Base-by-base conservation (phyloP, 2,888 invertebrate species). In the Pseudococcus viburni region DNA sequence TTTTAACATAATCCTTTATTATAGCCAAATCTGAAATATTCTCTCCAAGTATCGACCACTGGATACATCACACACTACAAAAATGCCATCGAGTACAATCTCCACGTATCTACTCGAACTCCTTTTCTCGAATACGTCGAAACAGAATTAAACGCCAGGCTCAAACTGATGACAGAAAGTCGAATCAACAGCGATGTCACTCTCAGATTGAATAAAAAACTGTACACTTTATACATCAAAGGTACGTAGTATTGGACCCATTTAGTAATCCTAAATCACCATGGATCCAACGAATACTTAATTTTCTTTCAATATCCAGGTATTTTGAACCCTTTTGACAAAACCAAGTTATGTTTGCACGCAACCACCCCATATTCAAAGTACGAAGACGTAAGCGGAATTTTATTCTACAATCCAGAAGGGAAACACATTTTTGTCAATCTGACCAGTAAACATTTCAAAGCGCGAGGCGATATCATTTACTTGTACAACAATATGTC, bases 331-430 rank as follows among this genome's bases (percentile, higher is more conserved):
- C 94, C 94, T 83, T 92, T 96, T 33, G 95, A 95, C 0, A 95
- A 96, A 91, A 96, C 95, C 89, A 95, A 95, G 94, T 91, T 96
- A 1, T 93, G 93, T 0, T 93, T 96, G 22, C 96, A 96, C 91
- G 93, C 96, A 5, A 96, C 95, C 0, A 95, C 96, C 4, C 95
- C 96, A 0, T 92, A 95, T 84, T 94, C 95, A 85, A 94, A 94
- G 88, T 94, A 94, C 90, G 93, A 94, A 0, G 93, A 93, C 17
- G 93, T 95, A 26, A 93, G 93, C 0, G 95, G 95, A 0, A 92
- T 95, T 3, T 94, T 96, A 90, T 96, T 96, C 0, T 93, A 96
- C 88, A 94, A 95, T 1, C 95, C 96, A 90, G 92, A 93, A 7
- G 93, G 95, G 86, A 93, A 94, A 84, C 95, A 96, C 91, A 92